Evolutionary conservation across 2,888 invertebrate genomes (phyloP).

Genomic region (Polyploca ridens): DNA sequence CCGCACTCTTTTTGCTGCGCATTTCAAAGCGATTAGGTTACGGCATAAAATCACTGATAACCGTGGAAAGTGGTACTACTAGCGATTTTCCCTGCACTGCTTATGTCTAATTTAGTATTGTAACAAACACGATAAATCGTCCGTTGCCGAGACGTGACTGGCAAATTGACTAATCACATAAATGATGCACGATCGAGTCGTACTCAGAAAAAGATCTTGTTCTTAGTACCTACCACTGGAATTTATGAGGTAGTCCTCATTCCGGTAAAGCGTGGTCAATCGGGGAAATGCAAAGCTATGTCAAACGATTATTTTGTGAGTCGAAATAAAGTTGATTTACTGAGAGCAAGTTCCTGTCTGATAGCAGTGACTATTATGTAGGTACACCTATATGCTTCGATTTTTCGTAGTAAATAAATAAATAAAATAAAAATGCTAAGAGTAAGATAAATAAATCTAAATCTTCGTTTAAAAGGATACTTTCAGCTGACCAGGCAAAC

Average conservation of each 20-base stretch:
- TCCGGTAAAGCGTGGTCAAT: background rate
- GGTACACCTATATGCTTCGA: too few species aligned
- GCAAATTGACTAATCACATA: constrained; percentile 12
- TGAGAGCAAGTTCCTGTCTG: background rate
- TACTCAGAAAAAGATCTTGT: background rate
- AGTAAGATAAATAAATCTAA: too few species aligned
- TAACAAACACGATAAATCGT: background rate
- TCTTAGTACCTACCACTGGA: too few species aligned
- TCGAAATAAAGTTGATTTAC: background rate
- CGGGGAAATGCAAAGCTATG: background rate
- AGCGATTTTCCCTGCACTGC: constrained; percentile 14
- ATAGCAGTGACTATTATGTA: background rate
- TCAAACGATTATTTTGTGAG: background rate
- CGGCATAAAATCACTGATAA: constrained; percentile 34
- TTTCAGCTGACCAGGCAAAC: too few species aligned
- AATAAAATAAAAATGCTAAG: too few species aligned
- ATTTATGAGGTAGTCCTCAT: background rate
- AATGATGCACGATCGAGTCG: constrained; percentile 9
- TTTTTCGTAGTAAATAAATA: too few species aligned
- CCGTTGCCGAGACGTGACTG: constrained; percentile 6
- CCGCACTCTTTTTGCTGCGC: background rate
- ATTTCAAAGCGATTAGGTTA: constrained; percentile 28
- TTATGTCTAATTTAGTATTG: constrained; percentile 11
- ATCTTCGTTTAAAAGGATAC: background rate
- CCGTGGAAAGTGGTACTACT: constrained; percentile 25